These are phyloP conservation scores for Antechinus flavipes DNA, from an alignment of 2,113 vertebrate species.

Conservation along the genomic window DNA sequence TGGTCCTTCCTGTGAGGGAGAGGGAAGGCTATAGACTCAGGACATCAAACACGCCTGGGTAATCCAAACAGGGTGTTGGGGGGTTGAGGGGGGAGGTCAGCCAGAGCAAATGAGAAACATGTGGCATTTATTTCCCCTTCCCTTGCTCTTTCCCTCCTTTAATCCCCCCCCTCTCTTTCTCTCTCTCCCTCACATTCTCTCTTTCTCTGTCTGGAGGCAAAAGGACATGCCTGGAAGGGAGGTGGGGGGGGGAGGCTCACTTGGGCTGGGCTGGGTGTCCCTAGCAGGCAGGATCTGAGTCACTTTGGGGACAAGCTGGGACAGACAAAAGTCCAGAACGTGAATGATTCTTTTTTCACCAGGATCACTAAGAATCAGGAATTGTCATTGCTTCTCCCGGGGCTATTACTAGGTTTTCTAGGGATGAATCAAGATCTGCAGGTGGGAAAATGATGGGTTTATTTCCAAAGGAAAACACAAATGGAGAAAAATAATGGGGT, in stretches of 20 bases:
- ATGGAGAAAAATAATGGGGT: neutral
- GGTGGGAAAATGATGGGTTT: neutral
- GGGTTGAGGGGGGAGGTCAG: constrained; percentile 59
- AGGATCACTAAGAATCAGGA: neutral
- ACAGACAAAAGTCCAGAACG: no score
- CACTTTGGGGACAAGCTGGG: neutral
- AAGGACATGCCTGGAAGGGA: neutral
- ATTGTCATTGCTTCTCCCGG: neutral
- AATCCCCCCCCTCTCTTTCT: neutral
- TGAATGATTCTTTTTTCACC: neutral
- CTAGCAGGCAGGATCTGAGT: neutral
- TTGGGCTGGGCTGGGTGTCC: constrained; percentile 31
- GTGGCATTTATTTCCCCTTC: constrained; percentile 26
- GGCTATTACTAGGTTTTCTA: neutral
- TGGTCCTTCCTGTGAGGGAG: constrained; percentile 27
- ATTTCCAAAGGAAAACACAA: neutral
- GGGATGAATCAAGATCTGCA: neutral
- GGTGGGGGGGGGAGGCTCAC: neutral
- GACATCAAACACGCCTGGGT: constrained; percentile 55
- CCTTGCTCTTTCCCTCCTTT: neutral
- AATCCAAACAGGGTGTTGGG: constrained; percentile 54
- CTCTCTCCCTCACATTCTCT: neutral
- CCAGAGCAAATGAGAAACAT: constrained; percentile 61
- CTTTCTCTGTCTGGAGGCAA: neutral
- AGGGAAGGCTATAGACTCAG: constrained; percentile 33